A percentile compares a stretch with the other conserved stretches of the same genome.
Conservation (phyloP, 2,113 vertebrate genomes). For the Rhinogobius similis region DNA sequence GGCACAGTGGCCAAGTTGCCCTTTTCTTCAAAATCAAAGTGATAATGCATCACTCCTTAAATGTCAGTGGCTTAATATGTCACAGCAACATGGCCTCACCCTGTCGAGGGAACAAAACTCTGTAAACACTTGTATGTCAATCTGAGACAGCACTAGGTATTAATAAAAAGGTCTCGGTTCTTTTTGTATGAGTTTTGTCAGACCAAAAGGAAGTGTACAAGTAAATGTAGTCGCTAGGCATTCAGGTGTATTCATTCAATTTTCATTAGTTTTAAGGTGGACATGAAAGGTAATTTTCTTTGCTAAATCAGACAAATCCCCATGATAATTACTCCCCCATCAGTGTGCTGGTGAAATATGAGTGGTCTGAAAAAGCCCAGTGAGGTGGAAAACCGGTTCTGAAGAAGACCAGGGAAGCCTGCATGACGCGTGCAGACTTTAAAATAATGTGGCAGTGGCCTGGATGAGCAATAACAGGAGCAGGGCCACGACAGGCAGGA, state of each 20-base stretch:
- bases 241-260: too few relatives aligned
- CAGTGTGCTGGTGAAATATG: constrained; percentile 17
- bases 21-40: constrained; percentile 39
- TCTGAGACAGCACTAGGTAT: constrained; percentile 27
- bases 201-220: neutral
- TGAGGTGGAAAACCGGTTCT: constrained; percentile 59
- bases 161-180: too few relatives aligned
- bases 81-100: constrained; percentile 41
- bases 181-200: neutral
- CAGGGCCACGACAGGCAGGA: neutral
- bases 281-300: constrained; percentile 9
- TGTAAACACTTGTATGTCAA: constrained; percentile 28
- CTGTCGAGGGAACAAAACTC: constrained; percentile 34
- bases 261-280: neutral
- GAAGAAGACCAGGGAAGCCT: constrained; percentile 34
- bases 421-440: constrained; percentile 29
- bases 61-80: constrained; percentile 62
- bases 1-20: constrained; percentile 13
- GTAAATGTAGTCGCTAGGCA: neutral
- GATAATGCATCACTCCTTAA: constrained; percentile 57
- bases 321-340: constrained; percentile 4
- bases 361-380: constrained; percentile 21
- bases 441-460: constrained; percentile 52
- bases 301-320: constrained; percentile 27
- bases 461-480: constrained; percentile 27